Percentiles rank a stretch among this genome's conserved stretches.
These are phyloP conservation scores for Engystomops pustulosus DNA, from an alignment of 2,113 vertebrate genomes.

Conservation along the genomic window DNA sequence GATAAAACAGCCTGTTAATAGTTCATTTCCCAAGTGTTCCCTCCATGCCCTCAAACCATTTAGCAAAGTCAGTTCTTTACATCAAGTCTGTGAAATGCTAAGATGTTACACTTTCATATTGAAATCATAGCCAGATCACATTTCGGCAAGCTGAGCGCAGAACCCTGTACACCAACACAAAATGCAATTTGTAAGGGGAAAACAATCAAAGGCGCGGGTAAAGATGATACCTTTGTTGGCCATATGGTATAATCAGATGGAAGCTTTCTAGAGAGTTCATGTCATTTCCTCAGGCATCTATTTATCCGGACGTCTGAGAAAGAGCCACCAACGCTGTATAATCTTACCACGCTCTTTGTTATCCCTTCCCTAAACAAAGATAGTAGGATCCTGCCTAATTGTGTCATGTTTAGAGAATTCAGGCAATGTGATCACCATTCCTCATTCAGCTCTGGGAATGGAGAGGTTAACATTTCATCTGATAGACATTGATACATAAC, in stretches of 20 bases:
- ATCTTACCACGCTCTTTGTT: slow-evolving; percentile 47
- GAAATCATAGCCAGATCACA: slow-evolving; percentile 56
- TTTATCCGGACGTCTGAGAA: slow-evolving; percentile 47
- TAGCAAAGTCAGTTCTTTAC: slow-evolving; percentile 59
- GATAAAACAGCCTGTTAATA: slow-evolving; percentile 58
- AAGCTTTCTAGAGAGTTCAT: slow-evolving; percentile 58
- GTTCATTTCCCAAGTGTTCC: slow-evolving; percentile 57
- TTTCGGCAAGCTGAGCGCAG: slow-evolving; percentile 48
- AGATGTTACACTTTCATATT: slow-evolving; percentile 58
- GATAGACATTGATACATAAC: neutral
- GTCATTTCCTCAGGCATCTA: slow-evolving; percentile 59
- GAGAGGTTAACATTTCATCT: neutral
- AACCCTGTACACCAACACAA: slow-evolving; percentile 55
- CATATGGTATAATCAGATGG: slow-evolving; percentile 60
- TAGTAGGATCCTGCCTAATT: slow-evolving; percentile 8
- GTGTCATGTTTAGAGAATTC: slow-evolving; percentile 9
- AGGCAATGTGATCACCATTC: neutral
- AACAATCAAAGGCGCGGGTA: slow-evolving; percentile 56
- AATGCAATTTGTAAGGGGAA: slow-evolving; percentile 60
- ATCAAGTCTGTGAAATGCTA: slow-evolving; percentile 57
- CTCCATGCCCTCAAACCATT: slow-evolving; percentile 58
- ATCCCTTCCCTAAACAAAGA: slow-evolving; percentile 26
- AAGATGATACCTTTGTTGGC: slow-evolving; percentile 59
- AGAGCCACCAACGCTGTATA: slow-evolving; percentile 35
- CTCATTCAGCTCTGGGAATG: neutral